Evolutionary conservation across 2,888 invertebrate species (phyloP).

Genomic region (Phortica okadai): DNA sequence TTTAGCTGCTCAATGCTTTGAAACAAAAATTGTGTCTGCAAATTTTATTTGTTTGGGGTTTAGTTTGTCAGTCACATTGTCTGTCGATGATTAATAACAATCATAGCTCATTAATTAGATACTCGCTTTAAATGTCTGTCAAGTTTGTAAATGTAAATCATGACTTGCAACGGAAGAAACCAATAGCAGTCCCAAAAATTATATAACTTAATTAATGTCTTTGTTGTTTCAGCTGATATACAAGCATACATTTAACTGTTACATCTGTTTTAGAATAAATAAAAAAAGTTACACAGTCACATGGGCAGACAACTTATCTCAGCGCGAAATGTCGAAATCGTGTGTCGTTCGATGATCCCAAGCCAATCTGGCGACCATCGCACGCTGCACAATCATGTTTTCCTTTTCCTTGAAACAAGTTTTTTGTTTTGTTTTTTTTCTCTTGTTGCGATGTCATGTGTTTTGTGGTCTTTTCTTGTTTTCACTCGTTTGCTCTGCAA

Average conservation of each 20-base stretch:
- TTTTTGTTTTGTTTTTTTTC: background rate
- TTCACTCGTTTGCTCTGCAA: slow-evolving; percentile 12
- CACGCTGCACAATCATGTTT: slow-evolving; percentile 6
- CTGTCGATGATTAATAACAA: background rate
- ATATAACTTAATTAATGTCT: too few species aligned
- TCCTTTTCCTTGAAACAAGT: slow-evolving; percentile 24
- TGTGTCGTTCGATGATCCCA: slow-evolving; percentile 15
- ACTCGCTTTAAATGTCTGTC: slow-evolving; percentile 21
- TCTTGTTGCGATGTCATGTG: background rate
- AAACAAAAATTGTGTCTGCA: slow-evolving; percentile 18
- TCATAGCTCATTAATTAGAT: slow-evolving; percentile 24
- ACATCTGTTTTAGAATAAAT: too few species aligned
- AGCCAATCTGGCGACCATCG: too few species aligned
- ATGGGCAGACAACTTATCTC: too few species aligned
- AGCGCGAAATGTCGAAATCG: background rate
- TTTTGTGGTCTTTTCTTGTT: background rate
- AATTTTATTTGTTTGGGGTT: slow-evolving; percentile 47
- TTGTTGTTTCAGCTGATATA: too few species aligned
- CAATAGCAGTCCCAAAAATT: background rate
- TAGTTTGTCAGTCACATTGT: slow-evolving; percentile 25
- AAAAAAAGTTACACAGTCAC: too few species aligned
- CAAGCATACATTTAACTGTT: too few species aligned
- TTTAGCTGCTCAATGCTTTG: background rate
- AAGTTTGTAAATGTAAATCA: background rate
- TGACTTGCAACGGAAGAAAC: background rate